Percentiles rank a stretch among this genome's conserved stretches.
Conservation (phyloP, 2,888 invertebrate species). For the Anthophora plumipes region DNA sequence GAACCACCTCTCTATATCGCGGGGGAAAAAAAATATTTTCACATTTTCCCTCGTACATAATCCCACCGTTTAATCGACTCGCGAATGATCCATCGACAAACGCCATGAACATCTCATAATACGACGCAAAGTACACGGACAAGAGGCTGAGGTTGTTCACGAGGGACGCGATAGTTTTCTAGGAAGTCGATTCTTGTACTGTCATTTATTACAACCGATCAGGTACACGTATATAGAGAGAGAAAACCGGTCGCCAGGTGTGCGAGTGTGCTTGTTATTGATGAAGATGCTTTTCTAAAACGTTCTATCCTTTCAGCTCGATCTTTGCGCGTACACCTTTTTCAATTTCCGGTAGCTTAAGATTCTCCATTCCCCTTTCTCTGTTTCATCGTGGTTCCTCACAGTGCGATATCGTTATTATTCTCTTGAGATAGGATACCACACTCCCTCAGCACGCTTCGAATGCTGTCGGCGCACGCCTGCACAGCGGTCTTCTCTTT, state of each 20-base stretch:
- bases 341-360: constrained; percentile 57
- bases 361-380: constrained; percentile 1
- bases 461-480: constrained; percentile 78
- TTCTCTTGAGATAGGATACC: constrained; percentile 78
- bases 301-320: constrained; percentile 27
- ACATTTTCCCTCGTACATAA: background rate
- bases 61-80: constrained; percentile 5
- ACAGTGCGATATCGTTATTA: constrained; percentile 45
- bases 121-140: constrained; percentile 14
- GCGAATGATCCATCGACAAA: constrained; percentile 31
- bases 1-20: background rate
- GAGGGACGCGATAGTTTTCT: constrained; percentile 59
- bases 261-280: constrained; percentile 63
- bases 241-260: constrained; percentile 69
- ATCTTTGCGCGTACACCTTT: constrained; percentile 17
- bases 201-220: constrained; percentile 70
- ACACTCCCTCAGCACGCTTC: constrained; percentile 76
- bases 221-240: constrained; percentile 45
- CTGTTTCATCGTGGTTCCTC: background rate
- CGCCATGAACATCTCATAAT: constrained; percentile 10
- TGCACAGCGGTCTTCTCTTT: constrained; percentile 78
- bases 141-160: constrained; percentile 13
- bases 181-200: constrained; percentile 61
- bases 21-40: background rate
- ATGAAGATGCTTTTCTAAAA: constrained; percentile 69